Base-by-base conservation (phyloP, 2,113 vertebrate genomes). In the Ptilorrhoa leucosticta region DNA sequence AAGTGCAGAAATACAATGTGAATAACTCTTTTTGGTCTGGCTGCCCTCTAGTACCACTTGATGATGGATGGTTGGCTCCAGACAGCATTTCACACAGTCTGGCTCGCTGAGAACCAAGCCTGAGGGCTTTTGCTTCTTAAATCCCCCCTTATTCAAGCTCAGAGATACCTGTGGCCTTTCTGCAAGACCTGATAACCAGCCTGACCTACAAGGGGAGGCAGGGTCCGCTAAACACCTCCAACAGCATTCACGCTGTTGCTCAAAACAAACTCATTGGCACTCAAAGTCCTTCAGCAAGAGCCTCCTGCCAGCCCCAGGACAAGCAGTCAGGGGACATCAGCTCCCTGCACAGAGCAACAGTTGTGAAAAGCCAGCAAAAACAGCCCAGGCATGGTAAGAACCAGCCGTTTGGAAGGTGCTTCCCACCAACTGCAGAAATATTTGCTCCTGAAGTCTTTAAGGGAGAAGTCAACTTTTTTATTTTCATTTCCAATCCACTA, bases 231-330 rank as follows among this genome's bases (percentile, higher is more conserved):
- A 71, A 71, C 12, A 42, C 31, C 61, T 70, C 77, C 7, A 2
- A 30, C 14, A 60, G 21, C 51, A 79, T 15, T 45, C 26, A 30
- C 0, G 0, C 2, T 1, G 0, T 15, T 63, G 35, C 65, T 68
- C 63, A 56, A 47, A 81, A 50, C 33, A 23, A 88, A 57, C 45
- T 15, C 45, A 9, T 0, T 10, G 17, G 42, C 53, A 69, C 0
- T 0, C 40, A 5, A 47, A 51, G 45, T 11, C 45, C 66, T 42
- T 24, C 54, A 28, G 33, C 8, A 12, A 13, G 27, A 57, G 53
- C 3, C 24, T 58, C 42, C 44, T 6, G 15, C 18, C 47, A 51
- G 57, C 56, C 26, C 54, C 60, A 16, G 50, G 57, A 64, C 0
- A 2, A 56, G 44, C 68, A 65, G 42, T 1, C 2, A 5, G 35